Conservation (phyloP, 1,140 invertebrate genomes). For the Cryptotermes secundus region DNA sequence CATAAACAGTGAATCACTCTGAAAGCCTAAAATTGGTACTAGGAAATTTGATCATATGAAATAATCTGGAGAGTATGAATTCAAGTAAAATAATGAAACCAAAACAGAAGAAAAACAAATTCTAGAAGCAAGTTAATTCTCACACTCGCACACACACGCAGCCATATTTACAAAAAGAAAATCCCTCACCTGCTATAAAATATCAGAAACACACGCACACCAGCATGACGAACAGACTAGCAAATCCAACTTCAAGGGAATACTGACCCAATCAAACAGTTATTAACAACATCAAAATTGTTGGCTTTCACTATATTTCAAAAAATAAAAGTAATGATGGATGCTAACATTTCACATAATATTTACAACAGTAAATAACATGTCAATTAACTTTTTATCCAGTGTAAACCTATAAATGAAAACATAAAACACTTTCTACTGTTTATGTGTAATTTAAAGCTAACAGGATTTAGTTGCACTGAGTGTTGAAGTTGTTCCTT, state of each 20-base stretch:
- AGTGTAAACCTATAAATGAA: too few species aligned
- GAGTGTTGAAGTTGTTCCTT: too few species aligned
- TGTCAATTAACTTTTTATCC: too few species aligned
- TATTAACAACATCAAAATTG: neutral
- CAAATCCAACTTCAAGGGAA: constrained; percentile 12
- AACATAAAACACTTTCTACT: too few species aligned
- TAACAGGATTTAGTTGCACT: too few species aligned
- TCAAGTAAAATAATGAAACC: neutral
- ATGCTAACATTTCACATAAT: too few species aligned
- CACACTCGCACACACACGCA: neutral
- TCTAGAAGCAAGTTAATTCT: neutral
- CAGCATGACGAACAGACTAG: neutral
- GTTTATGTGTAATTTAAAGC: too few species aligned
- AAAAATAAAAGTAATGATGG: too few species aligned
- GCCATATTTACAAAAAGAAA: constrained; percentile 6
- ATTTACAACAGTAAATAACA: too few species aligned
- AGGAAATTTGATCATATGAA: neutral
- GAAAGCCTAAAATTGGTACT: too few species aligned
- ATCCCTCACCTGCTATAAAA: neutral
- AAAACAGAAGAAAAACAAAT: neutral
- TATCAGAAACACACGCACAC: neutral
- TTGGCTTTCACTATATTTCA: too few species aligned
- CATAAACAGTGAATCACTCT: too few species aligned
- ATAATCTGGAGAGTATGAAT: neutral
- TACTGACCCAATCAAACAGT: neutral